Evolutionary conservation across 2,797 vertebrate genomes (phyloP).

Genomic region (Taenioides sp.): DNA sequence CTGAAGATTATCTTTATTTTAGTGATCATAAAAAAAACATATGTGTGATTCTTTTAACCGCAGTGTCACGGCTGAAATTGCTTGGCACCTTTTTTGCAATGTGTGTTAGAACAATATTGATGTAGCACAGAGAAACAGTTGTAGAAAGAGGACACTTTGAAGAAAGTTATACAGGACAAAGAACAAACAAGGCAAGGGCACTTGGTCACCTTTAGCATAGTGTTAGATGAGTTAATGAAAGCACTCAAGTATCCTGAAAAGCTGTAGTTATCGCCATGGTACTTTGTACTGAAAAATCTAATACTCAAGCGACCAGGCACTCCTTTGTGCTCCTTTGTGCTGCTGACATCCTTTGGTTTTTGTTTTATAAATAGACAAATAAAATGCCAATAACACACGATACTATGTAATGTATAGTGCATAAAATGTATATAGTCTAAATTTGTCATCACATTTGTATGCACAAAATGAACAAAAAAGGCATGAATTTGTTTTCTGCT

Average conservation of each 20-base stretch:
- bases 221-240: background rate
- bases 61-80: background rate
- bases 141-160: background rate
- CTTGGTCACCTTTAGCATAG: background rate
- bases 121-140: background rate
- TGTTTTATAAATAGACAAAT: background rate
- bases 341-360: conserved; percentile 9
- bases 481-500: background rate
- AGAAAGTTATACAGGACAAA: background rate
- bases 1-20: no score
- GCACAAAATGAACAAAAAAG: background rate
- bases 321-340: background rate
- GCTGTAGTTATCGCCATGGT: background rate
- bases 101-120: background rate
- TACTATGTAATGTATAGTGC: background rate
- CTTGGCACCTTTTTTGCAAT: background rate
- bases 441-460: background rate
- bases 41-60: background rate
- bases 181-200: background rate
- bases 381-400: background rate
- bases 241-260: background rate
- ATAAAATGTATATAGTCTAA: background rate
- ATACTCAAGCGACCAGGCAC: background rate
- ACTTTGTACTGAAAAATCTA: background rate
- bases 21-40: background rate